phyloP scores from a whole-genome alignment of 92 coral and sea anemone species.

The Parazoanthus swiftii region DNA sequence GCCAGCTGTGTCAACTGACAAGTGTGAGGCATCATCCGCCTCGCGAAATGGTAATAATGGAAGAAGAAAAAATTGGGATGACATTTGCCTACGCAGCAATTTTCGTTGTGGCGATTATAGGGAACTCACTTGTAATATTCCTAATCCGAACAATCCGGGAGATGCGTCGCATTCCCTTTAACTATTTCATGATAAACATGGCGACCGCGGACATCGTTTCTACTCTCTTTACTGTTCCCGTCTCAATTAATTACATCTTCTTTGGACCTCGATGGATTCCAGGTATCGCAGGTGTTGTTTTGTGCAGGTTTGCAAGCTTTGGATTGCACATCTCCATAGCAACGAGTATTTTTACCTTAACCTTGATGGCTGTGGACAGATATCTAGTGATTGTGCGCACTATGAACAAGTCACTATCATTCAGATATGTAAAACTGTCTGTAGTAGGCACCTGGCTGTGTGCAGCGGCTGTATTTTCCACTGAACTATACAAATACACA shows the following conservation, averaged over 20 bases:
- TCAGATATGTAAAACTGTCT: constrained; percentile 15
- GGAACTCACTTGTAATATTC: constrained; percentile 1
- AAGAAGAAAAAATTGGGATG: constrained; percentile 4
- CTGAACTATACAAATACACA: constrained; percentile 28
- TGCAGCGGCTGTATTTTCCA: constrained; percentile 14
- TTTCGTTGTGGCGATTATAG: constrained; percentile 15
- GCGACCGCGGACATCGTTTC: constrained; percentile 35
- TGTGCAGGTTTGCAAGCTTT: constrained; percentile 19
- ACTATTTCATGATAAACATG: constrained; percentile 32
- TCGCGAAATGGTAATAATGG: not conserved
- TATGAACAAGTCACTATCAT: constrained; percentile 18
- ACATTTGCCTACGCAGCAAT: not conserved
- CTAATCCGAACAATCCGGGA: constrained; percentile 19
- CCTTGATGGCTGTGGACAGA: constrained; percentile 25
- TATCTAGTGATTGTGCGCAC: constrained; percentile 18
- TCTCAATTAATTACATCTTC: not conserved
- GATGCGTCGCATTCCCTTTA: constrained; percentile 27
- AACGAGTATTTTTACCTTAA: constrained; percentile 23
- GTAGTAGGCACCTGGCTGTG: constrained; percentile 5
- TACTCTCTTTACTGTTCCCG: not conserved
- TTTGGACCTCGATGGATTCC: not conserved
- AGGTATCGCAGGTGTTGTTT: not conserved
- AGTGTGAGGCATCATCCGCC: too few relatives aligned
- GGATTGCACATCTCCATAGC: constrained; percentile 39
- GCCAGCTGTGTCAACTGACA: too few relatives aligned